Conservation (phyloP, 1,140 invertebrate species). For the Delia radicum region DNA sequence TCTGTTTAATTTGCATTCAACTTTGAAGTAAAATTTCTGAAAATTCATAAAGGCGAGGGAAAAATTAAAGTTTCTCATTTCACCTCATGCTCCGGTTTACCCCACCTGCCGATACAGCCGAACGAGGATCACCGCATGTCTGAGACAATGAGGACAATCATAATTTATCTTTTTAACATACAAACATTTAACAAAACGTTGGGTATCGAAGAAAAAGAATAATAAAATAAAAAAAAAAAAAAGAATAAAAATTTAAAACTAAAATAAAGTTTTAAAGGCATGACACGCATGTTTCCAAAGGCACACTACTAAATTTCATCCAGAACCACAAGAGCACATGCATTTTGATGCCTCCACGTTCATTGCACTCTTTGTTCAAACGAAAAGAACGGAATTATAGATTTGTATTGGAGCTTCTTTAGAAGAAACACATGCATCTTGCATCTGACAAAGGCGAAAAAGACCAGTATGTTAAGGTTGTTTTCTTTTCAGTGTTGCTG, state of each 20-base stretch:
- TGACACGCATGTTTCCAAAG: neutral
- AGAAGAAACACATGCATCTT: neutral
- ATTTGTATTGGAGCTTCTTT: neutral
- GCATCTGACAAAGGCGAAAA: neutral
- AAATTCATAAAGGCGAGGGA: no score
- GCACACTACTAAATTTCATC: neutral
- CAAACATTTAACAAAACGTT: neutral
- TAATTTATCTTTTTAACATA: conserved; percentile 2
- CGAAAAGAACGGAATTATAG: neutral
- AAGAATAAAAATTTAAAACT: no score
- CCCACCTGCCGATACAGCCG: no score
- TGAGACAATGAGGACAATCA: conserved; percentile 4
- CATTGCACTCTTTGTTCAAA: neutral
- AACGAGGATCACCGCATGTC: conserved; percentile 14
- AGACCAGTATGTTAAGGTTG: neutral
- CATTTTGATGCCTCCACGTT: neutral
- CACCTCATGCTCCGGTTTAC: no score
- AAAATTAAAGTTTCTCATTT: no score
- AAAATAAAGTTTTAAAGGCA: neutral
- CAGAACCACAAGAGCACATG: neutral
- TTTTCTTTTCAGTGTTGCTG: neutral
- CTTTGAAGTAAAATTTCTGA: no score
- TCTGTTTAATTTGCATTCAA: no score
- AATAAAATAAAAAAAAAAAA: neutral
- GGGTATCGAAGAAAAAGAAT: no score